Percentiles rank a stretch among this genome's conserved stretches.
Evolutionary conservation across 2,888 invertebrate species (phyloP).

Genomic region (Erynnis tages): DNA sequence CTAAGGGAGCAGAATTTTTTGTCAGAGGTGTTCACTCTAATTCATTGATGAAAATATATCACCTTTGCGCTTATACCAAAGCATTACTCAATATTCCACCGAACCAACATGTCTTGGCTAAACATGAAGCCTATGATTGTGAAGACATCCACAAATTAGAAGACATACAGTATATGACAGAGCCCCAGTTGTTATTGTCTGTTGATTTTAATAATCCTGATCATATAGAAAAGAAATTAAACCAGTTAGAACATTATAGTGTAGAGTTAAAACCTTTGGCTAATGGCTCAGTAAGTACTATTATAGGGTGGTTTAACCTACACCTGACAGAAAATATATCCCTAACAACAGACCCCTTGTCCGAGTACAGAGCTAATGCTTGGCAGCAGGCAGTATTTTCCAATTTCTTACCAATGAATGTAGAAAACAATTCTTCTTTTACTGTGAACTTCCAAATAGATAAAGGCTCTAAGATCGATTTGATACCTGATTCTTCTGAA

Average conservation of each 20-base stretch:
- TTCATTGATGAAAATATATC: conserved; percentile 70
- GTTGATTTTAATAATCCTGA: conserved; percentile 83
- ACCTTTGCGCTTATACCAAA: conserved; percentile 52
- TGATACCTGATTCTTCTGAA: conserved; percentile 45
- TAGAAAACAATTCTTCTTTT: conserved; percentile 50
- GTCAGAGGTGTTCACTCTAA: conserved; percentile 83
- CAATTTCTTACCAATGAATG: conserved; percentile 62
- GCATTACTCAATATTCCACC: conserved; percentile 49
- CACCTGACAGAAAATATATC: conserved; percentile 83
- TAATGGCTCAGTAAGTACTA: conserved; percentile 82
- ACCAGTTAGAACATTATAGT: conserved; percentile 56
- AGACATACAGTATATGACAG: conserved; percentile 81
- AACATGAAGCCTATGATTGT: conserved; percentile 85
- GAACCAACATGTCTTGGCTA: conserved; percentile 50
- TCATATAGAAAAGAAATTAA: conserved; percentile 66
- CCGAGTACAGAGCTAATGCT: conserved; percentile 75
- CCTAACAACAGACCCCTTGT: conserved; percentile 83
- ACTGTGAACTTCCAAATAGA: conserved; percentile 54
- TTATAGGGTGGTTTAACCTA: conserved; percentile 88
- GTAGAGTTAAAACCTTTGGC: conserved; percentile 57
- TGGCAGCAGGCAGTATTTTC: conserved; percentile 91
- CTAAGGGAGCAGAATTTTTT: conserved; percentile 83
- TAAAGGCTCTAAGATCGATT: conserved; percentile 59
- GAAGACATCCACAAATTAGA: conserved; percentile 83
- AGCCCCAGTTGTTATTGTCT: conserved; percentile 75